phyloP scores from a whole-genome alignment of 2,797 vertebrate genomes.

The Carduelis carduelis region DNA sequence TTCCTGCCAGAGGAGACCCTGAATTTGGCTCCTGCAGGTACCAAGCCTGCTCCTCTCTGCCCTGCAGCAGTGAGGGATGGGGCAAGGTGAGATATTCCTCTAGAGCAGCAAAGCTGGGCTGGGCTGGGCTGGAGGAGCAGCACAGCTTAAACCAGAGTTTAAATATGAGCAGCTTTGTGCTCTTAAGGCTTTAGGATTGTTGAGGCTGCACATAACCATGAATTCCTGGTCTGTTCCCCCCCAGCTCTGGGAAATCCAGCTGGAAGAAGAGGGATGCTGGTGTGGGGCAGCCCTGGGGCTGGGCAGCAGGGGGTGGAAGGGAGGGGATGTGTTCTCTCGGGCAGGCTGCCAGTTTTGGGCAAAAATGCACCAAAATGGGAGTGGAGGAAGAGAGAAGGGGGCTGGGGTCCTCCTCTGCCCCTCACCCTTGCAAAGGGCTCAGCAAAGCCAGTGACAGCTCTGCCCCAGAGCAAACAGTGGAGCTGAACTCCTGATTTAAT shows the following conservation, averaged over 20 bases:
- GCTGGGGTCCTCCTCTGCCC: not conserved
- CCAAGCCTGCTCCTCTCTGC: accelerated
- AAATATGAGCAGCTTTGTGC: accelerated
- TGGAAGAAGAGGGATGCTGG: accelerated
- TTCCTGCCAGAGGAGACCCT: accelerated
- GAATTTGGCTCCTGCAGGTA: not conserved
- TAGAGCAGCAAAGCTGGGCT: not conserved
- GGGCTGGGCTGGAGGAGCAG: not conserved
- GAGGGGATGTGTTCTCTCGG: accelerated
- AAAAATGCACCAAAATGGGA: not conserved
- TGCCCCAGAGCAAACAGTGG: not conserved
- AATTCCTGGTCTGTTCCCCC: not conserved
- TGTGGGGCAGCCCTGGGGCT: not conserved
- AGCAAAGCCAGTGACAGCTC: not conserved
- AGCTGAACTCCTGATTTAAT: not conserved
- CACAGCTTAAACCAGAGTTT: not conserved
- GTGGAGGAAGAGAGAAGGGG: no score
- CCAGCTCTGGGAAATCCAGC: not conserved
- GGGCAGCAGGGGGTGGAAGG: not conserved
- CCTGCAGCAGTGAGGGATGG: accelerated
- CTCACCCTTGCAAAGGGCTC: accelerated
- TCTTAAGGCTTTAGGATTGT: accelerated
- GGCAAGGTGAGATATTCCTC: not conserved
- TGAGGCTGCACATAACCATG: accelerated
- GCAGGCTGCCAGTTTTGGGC: not conserved